These are phyloP conservation scores for Sisor rabdophorus DNA, from an alignment of 2,113 vertebrate species.

Conservation along the genomic window DNA sequence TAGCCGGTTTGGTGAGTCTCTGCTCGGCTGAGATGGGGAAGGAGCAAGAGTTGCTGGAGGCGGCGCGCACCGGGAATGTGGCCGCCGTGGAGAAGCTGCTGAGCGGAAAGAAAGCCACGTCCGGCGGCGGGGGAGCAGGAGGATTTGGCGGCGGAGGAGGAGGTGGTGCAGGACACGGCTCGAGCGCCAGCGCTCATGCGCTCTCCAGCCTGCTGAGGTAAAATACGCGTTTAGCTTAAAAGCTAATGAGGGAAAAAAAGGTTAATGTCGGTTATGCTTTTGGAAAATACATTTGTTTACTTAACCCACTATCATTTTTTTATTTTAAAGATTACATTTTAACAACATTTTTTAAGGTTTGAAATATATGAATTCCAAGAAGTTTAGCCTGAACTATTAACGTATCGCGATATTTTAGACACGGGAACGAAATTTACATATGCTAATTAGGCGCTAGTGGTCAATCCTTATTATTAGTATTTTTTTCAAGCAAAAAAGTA, in stretches of 20 bases:
- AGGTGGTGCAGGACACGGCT: constrained; percentile 65
- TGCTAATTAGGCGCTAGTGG: not conserved
- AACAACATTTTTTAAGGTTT: not conserved
- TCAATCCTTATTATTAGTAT: not conserved
- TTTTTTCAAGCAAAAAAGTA: not conserved
- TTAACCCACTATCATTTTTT: not conserved
- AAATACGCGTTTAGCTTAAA: constrained; percentile 4
- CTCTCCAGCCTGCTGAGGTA: constrained; percentile 93
- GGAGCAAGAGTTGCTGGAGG: constrained; percentile 95
- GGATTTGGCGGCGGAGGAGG: constrained; percentile 62
- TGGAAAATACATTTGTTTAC: not conserved
- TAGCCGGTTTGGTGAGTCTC: constrained; percentile 29
- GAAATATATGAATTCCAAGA: not conserved
- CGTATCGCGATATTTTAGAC: not conserved
- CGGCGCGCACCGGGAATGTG: constrained; percentile 91
- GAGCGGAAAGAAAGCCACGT: constrained; percentile 83
- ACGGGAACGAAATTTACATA: not conserved
- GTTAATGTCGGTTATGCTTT: not conserved
- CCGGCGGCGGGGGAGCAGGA: constrained; percentile 69
- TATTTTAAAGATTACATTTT: not conserved
- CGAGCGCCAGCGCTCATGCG: constrained; percentile 74
- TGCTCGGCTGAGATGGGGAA: constrained; percentile 82
- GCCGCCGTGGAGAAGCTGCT: constrained; percentile 91
- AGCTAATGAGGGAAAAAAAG: not conserved
- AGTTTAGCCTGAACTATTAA: not conserved